Conservation (phyloP, 2,888 invertebrate species). For the Ecdyonurus torrentis region DNA sequence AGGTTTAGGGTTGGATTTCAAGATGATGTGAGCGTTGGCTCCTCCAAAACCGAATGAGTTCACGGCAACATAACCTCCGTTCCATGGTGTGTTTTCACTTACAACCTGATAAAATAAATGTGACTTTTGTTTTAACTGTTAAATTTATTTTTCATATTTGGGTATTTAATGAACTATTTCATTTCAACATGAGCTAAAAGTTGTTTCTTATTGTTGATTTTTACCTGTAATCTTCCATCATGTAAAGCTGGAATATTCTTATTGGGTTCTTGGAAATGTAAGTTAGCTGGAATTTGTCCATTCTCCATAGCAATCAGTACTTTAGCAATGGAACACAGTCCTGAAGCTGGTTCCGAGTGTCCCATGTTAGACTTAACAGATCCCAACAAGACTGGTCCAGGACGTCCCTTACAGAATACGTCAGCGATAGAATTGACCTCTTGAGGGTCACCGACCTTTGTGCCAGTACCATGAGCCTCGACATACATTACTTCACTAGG, state of each 20-base stretch:
- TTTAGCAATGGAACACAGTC: slow-evolving; percentile 80
- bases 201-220: too few species aligned
- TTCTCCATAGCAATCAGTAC: slow-evolving; percentile 84
- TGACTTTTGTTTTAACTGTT: neutral
- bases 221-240: slow-evolving; percentile 72
- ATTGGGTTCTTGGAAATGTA: slow-evolving; percentile 79
- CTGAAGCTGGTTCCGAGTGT: slow-evolving; percentile 88
- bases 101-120: slow-evolving; percentile 42
- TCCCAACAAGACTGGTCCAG: slow-evolving; percentile 70
- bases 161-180: neutral
- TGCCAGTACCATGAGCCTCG: slow-evolving; percentile 97
- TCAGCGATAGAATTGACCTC: slow-evolving; percentile 91
- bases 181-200: neutral
- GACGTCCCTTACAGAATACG: slow-evolving; percentile 70
- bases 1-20: slow-evolving; percentile 61
- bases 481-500: slow-evolving; percentile 77
- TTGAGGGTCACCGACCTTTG: slow-evolving; percentile 95
- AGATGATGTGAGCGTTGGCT: slow-evolving; percentile 81
- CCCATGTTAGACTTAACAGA: slow-evolving; percentile 99
- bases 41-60: slow-evolving; percentile 99
- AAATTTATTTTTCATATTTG: neutral
- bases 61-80: slow-evolving; percentile 79
- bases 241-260: slow-evolving; percentile 75
- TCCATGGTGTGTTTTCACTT: slow-evolving; percentile 62
- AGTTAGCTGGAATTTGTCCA: slow-evolving; percentile 75